Evolutionary conservation across 2,888 invertebrate species (phyloP).

Genomic region (Mylabris sibirica): DNA sequence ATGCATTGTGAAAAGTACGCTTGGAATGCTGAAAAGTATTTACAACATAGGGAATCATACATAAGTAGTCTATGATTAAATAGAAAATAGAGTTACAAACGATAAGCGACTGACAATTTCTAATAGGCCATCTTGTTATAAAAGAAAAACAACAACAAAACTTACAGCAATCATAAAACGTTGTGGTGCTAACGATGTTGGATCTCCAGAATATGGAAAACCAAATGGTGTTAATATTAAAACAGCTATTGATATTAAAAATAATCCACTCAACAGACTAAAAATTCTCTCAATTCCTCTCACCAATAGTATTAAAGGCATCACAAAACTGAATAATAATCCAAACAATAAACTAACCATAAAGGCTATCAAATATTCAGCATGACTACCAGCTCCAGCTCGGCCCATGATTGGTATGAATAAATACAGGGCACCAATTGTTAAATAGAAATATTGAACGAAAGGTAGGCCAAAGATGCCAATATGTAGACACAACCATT

Average conservation of each 20-base stretch:
- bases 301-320: conserved; percentile 60
- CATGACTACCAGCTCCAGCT: conserved; percentile 72
- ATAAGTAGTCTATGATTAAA: no score
- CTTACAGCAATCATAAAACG: conserved; percentile 78
- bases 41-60: not conserved
- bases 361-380: conserved; percentile 72
- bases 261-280: conserved; percentile 64
- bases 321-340: conserved; percentile 62
- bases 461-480: conserved; percentile 67
- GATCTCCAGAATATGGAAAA: conserved; percentile 76
- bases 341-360: conserved; percentile 62
- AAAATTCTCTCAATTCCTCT: conserved; percentile 64
- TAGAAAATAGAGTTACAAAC: no score
- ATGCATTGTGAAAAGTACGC: conserved; percentile 67
- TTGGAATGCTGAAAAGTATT: conserved; percentile 66
- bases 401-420: conserved; percentile 86
- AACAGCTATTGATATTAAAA: conserved; percentile 65
- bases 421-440: conserved; percentile 73
- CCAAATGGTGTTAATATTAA: conserved; percentile 74
- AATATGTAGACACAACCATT: conserved; percentile 66
- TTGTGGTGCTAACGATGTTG: conserved; percentile 71
- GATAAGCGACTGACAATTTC: no score
- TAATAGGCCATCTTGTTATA: not conserved
- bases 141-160: conserved; percentile 19
- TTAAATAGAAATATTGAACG: conserved; percentile 74